Percentiles rank a stretch among this genome's conserved stretches.
Conservation (phyloP, 2,113 vertebrate genomes). For the Suricata suricatta region DNA sequence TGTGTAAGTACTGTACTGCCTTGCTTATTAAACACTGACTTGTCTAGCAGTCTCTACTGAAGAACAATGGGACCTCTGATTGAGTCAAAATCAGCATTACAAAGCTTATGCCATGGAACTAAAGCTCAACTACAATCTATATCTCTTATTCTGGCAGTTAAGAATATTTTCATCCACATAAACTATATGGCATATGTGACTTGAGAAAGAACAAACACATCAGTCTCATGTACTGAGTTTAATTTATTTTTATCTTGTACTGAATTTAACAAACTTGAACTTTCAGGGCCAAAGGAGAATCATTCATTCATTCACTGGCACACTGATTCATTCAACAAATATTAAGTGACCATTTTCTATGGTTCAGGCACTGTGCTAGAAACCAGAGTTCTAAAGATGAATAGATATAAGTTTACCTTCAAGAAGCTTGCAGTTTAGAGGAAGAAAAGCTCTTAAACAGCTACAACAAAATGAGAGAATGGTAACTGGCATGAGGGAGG, state of each 20-base stretch:
- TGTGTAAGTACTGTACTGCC: not conserved
- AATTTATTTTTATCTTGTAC: not conserved
- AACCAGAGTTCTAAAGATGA: not conserved
- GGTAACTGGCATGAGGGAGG: not conserved
- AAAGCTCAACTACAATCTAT: not conserved
- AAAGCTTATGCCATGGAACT: not conserved
- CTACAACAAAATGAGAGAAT: not conserved
- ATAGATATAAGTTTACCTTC: constrained; percentile 19
- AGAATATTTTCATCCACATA: constrained; percentile 14
- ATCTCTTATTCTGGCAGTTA: not conserved
- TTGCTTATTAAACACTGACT: not conserved
- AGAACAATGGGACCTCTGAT: not conserved
- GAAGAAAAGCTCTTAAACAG: not conserved
- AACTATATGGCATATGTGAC: not conserved
- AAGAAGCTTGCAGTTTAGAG: not conserved
- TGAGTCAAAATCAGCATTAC: constrained; percentile 17
- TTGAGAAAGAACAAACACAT: not conserved
- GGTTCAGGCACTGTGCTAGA: not conserved
- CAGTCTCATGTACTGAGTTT: not conserved
- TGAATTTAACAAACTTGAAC: constrained; percentile 20
- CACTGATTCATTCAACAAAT: not conserved
- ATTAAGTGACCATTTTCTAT: not conserved
- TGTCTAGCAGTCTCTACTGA: not conserved
- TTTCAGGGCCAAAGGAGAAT: not conserved
- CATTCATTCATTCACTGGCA: constrained; percentile 17